A percentile compares a stretch with the other conserved stretches of the same genome.
Conservation (phyloP, 2,113 vertebrate genomes). For the Lagopus muta region DNA sequence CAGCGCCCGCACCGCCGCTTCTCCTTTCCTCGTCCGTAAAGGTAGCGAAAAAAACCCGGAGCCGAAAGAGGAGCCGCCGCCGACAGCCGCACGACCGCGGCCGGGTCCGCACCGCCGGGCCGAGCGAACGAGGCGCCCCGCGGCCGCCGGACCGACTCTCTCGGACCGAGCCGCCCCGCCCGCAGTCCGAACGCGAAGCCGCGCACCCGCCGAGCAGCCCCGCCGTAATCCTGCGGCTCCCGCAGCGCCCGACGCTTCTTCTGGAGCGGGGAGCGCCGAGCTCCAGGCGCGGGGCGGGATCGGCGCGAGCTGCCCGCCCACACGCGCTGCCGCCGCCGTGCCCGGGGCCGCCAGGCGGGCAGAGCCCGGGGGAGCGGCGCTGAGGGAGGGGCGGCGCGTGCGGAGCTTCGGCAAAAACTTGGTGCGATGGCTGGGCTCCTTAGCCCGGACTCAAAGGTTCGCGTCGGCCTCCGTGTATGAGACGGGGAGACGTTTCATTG, state of each 20-base stretch:
- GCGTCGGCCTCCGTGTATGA: slow-evolving; percentile 52
- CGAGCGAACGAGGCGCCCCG: too few species aligned
- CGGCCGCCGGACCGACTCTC: too few species aligned
- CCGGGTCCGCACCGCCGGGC: too few species aligned
- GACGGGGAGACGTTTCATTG: slow-evolving; percentile 70
- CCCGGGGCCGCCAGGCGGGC: too few species aligned
- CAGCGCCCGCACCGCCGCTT: background rate
- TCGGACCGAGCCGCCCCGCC: too few species aligned
- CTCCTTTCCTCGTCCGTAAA: background rate
- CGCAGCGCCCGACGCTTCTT: background rate
- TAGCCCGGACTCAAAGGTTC: slow-evolving; percentile 68
- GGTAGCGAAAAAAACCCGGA: background rate
- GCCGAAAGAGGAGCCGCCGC: too few species aligned
- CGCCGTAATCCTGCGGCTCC: background rate
- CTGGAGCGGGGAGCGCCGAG: background rate
- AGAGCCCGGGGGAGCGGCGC: too few species aligned
- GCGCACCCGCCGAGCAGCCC: background rate
- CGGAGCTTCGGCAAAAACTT: slow-evolving; percentile 60
- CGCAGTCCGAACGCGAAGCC: background rate
- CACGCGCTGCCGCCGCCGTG: too few species aligned
- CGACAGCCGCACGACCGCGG: too few species aligned
- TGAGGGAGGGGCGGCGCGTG: too few species aligned
- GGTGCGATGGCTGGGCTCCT: slow-evolving; percentile 70
- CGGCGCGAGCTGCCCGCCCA: background rate
- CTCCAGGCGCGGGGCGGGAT: background rate